These are phyloP conservation scores for Psittacula derbiana DNA, from an alignment of 2,797 vertebrate genomes.

Conservation along the genomic window DNA sequence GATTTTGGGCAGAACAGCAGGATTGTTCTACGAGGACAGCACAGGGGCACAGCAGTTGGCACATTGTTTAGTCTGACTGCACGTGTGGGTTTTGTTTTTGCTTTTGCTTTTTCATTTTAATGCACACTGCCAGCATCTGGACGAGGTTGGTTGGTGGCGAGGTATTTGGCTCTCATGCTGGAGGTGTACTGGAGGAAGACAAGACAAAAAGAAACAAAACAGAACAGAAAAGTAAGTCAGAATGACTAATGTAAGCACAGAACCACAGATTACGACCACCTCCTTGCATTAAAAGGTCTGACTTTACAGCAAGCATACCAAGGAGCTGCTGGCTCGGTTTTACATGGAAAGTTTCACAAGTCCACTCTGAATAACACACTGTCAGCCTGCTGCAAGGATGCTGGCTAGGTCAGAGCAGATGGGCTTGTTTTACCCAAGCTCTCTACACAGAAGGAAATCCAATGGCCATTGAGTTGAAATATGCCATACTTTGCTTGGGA, in stretches of 20 bases:
- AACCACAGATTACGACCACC: not conserved
- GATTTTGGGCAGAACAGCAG: slow-evolving; percentile 64
- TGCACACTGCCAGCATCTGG: slow-evolving; percentile 85
- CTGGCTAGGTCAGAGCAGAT: not conserved
- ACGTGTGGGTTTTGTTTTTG: slow-evolving; percentile 33
- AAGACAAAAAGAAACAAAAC: slow-evolving; percentile 23
- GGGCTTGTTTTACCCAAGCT: not conserved
- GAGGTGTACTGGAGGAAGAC: slow-evolving; percentile 91
- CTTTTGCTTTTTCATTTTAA: slow-evolving; percentile 69
- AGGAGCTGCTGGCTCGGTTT: not conserved
- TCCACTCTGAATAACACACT: not conserved
- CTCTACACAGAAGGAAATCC: not conserved
- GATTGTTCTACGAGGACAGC: slow-evolving; percentile 48
- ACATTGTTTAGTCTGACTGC: slow-evolving; percentile 66
- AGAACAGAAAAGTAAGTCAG: slow-evolving; percentile 31
- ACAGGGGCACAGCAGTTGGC: slow-evolving; percentile 67
- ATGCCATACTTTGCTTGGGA: not conserved
- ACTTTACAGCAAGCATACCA: not conserved
- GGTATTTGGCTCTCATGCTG: slow-evolving; percentile 99
- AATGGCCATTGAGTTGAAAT: not conserved
- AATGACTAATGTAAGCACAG: not conserved
- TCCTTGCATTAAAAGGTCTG: not conserved
- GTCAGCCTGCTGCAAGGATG: not conserved
- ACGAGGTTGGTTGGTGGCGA: slow-evolving; percentile 90
- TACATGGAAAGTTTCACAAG: not conserved